phyloP scores from a whole-genome alignment of 1,140 invertebrate species.

The Zaprionus ghesquierei region DNA sequence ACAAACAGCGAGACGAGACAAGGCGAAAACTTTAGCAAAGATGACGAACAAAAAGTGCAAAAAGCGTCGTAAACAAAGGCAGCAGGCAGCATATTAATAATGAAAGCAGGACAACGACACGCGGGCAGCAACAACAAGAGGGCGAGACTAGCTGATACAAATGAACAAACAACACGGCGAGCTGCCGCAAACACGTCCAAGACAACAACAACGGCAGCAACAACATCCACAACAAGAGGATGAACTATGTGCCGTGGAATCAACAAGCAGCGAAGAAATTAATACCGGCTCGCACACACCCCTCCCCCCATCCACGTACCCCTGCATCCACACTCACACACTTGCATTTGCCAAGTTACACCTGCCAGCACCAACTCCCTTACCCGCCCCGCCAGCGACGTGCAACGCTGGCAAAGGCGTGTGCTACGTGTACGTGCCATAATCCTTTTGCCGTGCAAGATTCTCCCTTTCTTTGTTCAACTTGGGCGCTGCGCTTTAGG shows the following conservation, averaged over 20 bases:
- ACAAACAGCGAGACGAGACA: conserved; percentile 27
- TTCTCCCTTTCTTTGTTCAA: conserved; percentile 31
- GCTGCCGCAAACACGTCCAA: conserved; percentile 34
- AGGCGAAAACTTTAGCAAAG: conserved; percentile 46
- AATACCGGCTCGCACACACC: conserved; percentile 42
- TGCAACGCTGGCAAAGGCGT: conserved; percentile 29
- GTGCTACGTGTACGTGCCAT: conserved; percentile 43
- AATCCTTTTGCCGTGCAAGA: conserved; percentile 47
- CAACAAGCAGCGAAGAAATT: conserved; percentile 59
- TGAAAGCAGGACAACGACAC: conserved; percentile 48
- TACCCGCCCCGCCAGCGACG: conserved; percentile 8
- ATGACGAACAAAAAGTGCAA: conserved; percentile 45
- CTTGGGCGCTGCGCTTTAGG: conserved; percentile 1
- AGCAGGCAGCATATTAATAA: conserved; percentile 61
- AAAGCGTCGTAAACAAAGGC: conserved; percentile 51
- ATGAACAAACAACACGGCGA: conserved; percentile 42
- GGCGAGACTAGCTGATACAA: conserved; percentile 29
- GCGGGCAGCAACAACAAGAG: conserved; percentile 17
- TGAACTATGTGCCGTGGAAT: conserved; percentile 16
- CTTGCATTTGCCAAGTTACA: not conserved
- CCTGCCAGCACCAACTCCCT: not conserved
- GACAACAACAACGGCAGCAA: conserved; percentile 8
- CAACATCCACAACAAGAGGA: conserved; percentile 1
- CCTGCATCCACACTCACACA: not conserved
- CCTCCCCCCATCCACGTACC: too few relatives aligned